Base-by-base conservation (phyloP, 2,797 vertebrate species). In the Sebastes itinus region DNA sequence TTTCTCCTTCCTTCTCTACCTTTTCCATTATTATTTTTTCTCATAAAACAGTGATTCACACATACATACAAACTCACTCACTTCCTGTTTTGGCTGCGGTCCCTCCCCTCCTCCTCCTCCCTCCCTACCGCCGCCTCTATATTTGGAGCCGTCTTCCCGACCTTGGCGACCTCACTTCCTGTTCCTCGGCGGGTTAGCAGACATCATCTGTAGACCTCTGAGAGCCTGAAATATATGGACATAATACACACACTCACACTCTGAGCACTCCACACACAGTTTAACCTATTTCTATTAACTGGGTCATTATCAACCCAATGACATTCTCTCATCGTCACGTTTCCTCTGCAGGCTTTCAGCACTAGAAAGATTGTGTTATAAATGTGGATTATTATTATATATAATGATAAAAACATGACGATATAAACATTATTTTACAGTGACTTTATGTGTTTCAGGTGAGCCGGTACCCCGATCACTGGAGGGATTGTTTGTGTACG, bases 401-500 rank as follows among this genome's bases (percentile, higher is more conserved):
- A 32, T 10, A 23, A 38, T 27, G 9, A 73, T 11, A 18, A 7
- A 30, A 61, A 67, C 38, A 9, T 16, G 7, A 9, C 7, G 2
- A 3, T 4, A 18, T 38, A 38, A 25, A 8, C 16, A 49, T 23
- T 2, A 13, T 59, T 25, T 55, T 10, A 30, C 13, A 30, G n/a
- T 27, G 30, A 62, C 8, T 3, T 20, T 20, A 60, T 72, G 72
- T 88, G 55, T 82, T 70, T 7, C 91, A 99, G 98, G 97, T 1
- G 98, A 99, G 84, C 95, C 97, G 12, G 94, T 96, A 65, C 97
- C 97, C 46, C 95, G 97, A 77, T 97, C 97, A 56, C 95, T 99
- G 92, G 98, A 99, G 87, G 98, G 98, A 6, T 89, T 99, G 87
- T 99, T 99, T 87, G 96, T 99, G 81, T 99, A 98, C 0, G 98